A percentile compares a stretch with the other conserved stretches of the same genome.
These are phyloP conservation scores for Prunella himalayana DNA, from an alignment of 2,113 vertebrate genomes.

Conservation along the genomic window DNA sequence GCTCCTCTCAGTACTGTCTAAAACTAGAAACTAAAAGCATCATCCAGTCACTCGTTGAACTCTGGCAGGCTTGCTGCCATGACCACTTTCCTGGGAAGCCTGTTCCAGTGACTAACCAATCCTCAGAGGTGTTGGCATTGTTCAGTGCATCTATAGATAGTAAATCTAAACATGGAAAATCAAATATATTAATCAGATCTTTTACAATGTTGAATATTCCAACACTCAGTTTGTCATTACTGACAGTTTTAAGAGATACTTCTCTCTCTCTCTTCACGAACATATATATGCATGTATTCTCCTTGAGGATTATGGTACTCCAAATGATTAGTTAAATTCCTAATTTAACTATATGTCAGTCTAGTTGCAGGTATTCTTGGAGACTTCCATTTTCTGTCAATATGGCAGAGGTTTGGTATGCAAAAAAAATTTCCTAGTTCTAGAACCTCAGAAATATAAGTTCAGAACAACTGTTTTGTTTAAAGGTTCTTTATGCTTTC, in stretches of 20 bases:
- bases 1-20: not conserved
- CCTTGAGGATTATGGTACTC: not conserved
- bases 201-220: not conserved
- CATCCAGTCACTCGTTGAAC: fast-evolving
- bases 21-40: not conserved
- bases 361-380: not conserved
- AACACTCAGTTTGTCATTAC: not conserved
- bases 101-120: not conserved
- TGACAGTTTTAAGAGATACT: not conserved
- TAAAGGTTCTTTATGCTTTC: not conserved
- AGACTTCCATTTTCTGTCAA: not conserved
- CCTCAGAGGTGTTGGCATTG: not conserved
- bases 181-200: not conserved
- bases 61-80: not conserved
- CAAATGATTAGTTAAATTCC: not conserved
- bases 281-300: not conserved
- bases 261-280: not conserved
- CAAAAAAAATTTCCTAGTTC: not conserved
- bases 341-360: not conserved
- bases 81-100: not conserved
- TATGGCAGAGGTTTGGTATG: not conserved
- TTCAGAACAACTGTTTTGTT: not conserved
- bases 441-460: not conserved
- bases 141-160: not conserved
- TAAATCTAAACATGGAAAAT: not conserved